Conservation (phyloP, 2,113 vertebrate genomes). For the Mola mola region DNA sequence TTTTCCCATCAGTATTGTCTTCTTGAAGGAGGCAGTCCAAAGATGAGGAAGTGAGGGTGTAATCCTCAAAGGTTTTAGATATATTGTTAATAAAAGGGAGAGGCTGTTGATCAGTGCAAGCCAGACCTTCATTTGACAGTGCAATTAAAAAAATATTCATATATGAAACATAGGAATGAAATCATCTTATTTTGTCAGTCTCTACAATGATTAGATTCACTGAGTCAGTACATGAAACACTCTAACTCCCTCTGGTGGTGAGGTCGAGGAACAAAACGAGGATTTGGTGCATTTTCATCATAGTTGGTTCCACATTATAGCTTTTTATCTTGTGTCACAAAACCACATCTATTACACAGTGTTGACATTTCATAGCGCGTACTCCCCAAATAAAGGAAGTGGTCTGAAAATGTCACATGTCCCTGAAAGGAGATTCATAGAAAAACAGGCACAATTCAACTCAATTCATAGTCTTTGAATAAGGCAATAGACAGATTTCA, state of each 20-base stretch:
- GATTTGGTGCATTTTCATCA: too few relatives aligned
- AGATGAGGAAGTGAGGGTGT: background rate
- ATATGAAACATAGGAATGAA: background rate
- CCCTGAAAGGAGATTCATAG: too few relatives aligned
- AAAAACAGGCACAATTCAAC: too few relatives aligned
- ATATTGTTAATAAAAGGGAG: background rate
- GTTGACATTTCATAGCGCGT: background rate
- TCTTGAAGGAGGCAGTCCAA: constrained; percentile 6
- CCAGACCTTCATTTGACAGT: constrained; percentile 31
- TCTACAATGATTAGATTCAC: background rate
- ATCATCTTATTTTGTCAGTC: background rate
- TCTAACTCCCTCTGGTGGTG: constrained; percentile 42
- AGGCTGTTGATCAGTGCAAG: background rate
- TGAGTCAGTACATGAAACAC: background rate
- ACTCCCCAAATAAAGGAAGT: background rate
- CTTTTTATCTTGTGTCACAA: too few relatives aligned
- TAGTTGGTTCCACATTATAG: too few relatives aligned
- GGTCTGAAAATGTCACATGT: background rate
- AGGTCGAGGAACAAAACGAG: background rate
- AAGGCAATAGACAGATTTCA: too few relatives aligned
- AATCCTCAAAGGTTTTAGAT: background rate
- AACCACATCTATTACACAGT: background rate
- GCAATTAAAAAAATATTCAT: background rate
- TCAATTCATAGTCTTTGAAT: too few relatives aligned
- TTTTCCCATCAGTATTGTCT: background rate